Conservation (phyloP, 2,113 vertebrate species). For the Aspiorhynchus laticeps region DNA sequence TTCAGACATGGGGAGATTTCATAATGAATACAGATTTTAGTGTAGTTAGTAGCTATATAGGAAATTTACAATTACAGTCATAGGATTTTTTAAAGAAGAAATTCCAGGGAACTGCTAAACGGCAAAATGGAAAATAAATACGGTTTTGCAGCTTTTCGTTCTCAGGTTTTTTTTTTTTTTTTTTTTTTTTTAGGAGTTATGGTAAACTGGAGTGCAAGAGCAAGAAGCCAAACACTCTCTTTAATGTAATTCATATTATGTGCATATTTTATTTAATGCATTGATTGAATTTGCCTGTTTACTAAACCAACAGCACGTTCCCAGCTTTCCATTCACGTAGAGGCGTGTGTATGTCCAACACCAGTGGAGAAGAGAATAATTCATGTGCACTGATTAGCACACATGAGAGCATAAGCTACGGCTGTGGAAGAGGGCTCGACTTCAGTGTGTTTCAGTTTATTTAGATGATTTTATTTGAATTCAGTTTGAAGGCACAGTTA, state of each 20-base stretch:
- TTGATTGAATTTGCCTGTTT: conserved; percentile 12
- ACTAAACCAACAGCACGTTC: conserved; percentile 14
- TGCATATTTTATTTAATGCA: conserved; percentile 1
- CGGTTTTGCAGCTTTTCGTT: not conserved
- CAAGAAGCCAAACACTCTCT: not conserved
- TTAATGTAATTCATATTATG: not conserved
- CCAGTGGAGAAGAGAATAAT: not conserved
- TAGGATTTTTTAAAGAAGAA: conserved; percentile 18
- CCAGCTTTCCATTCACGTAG: not conserved
- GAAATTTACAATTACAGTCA: conserved; percentile 10
- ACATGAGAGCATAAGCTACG: conserved; percentile 12
- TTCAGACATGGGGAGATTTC: not conserved
- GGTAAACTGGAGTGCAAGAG: not conserved
- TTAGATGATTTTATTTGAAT: conserved; percentile 20
- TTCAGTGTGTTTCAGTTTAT: not conserved
- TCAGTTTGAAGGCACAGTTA: conserved; percentile 36
- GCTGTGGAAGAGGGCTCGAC: not conserved
- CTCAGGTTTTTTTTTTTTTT: conserved; percentile 14
- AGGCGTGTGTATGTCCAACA: not conserved
- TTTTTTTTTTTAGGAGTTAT: not conserved
- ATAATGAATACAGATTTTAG: conserved; percentile 18
- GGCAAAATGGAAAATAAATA: not conserved
- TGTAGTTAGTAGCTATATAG: conserved; percentile 3
- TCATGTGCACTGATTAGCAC: conserved; percentile 24
- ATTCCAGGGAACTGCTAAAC: conserved; percentile 5